Evolutionary conservation across 1,140 invertebrate species (phyloP), one percentile per base, ranked within the genome.

Genomic region (Onthophagus taurus): DNA sequence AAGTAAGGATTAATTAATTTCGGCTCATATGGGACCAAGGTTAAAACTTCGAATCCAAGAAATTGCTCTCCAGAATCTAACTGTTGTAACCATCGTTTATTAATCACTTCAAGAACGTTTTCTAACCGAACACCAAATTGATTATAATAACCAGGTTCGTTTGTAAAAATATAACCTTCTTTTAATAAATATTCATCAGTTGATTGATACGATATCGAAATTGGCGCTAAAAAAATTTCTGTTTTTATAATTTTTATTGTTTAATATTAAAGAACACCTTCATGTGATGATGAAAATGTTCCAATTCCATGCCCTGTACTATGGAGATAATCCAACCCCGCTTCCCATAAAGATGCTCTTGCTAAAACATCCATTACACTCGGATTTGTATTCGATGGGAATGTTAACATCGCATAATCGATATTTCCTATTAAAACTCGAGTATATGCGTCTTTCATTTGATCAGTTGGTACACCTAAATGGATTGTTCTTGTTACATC

Each of bases 401-500:
- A 81, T 39, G 74, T 71, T 24, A 84, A 64, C 12, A 71, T 69
- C 0, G 83, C 72, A 18, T 90, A 58, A 44, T 83, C 78, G 8
- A 96, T 85, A 8, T 84, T 76, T 1, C 89, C 89, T 26, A 88
- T 86, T n/a, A 97, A 64, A 1, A 96, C 90, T 39, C 81, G 75
- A 0, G 92, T 97, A 63, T 93, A 97, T 4, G 83, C 82, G 50
- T 83, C 75, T 45, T 75, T 80, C 63, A 93, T 80, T 33, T 84
- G 75, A 0, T 69, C 59, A 0, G 82, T 80, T 1, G 91, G 89
- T 11, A 66, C 68, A 1, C 90, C 90, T 58, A 87, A 88, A 65
- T 94, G 89, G 5, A 96, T 66, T 0, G 93, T 97, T 45, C 94
- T 72, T 0, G 93, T 92, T 0, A 96, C 82, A 58, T 95, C 89